Conservation (phyloP, 2,797 vertebrate genomes). For the Tarsius wallacei region DNA sequence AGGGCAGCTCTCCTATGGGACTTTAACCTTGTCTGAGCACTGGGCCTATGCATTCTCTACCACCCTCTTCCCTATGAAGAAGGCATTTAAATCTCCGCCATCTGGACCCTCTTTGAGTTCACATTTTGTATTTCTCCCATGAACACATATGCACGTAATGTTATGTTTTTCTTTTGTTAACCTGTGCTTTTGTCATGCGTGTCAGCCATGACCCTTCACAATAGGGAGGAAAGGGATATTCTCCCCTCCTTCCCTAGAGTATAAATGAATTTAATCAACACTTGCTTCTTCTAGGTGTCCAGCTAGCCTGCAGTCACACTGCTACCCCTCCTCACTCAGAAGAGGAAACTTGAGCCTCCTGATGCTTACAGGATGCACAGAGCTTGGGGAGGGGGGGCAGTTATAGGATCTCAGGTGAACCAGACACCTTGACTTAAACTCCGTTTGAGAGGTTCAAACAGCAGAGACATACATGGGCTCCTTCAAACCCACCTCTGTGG, state of each 20-base stretch:
- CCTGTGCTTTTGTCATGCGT: background rate
- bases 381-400: background rate
- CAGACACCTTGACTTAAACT: background rate
- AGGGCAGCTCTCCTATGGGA: background rate
- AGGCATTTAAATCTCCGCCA: background rate
- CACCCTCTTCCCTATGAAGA: background rate
- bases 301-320: no score
- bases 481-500: no score
- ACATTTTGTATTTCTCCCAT: background rate
- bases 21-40: background rate
- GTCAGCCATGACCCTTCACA: background rate
- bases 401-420: background rate
- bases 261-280: background rate
- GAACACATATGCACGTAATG: background rate
- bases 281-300: background rate
- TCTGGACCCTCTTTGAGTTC: background rate
- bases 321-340: background rate
- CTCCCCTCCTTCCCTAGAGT: background rate
- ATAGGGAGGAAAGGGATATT: background rate
- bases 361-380: no score
- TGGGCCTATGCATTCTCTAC: background rate
- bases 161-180: background rate
- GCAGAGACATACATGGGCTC: no score
- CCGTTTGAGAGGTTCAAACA: background rate
- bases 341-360: background rate